A percentile compares a stretch with the other conserved stretches of the same genome.
These are phyloP conservation scores for Hirtodrosophila cameraria DNA, from an alignment of 2,888 invertebrate species.

Conservation along the genomic window DNA sequence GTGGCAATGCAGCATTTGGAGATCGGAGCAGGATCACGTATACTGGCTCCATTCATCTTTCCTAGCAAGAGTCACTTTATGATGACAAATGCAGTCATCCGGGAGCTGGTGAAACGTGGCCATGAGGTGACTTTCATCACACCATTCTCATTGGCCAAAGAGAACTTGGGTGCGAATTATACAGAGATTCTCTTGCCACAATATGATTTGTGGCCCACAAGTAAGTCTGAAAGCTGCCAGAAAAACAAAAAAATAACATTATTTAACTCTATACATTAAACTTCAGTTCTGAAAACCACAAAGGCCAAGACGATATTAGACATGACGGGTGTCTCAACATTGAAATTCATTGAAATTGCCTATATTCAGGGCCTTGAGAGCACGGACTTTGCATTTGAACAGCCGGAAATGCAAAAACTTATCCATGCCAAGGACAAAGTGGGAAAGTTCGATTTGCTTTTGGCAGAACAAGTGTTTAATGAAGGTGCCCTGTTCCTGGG, in stretches of 20 bases:
- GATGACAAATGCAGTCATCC: conserved; percentile 83
- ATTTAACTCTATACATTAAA: background rate
- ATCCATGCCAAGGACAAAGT: conserved; percentile 66
- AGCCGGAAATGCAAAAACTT: conserved; percentile 66
- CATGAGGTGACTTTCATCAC: conserved; percentile 83
- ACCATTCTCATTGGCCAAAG: conserved; percentile 62
- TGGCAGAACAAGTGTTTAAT: conserved; percentile 82
- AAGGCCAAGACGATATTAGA: conserved; percentile 55
- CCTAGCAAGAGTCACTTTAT: conserved; percentile 84
- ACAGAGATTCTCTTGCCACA: conserved; percentile 70
- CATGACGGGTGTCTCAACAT: conserved; percentile 44
- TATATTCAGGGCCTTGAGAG: conserved; percentile 60
- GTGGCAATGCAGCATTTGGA: conserved; percentile 54
- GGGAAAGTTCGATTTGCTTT: conserved; percentile 83
- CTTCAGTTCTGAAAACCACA: conserved; percentile 53
- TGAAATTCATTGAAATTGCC: conserved; percentile 44
- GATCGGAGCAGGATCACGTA: conserved; percentile 69
- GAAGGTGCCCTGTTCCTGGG: conserved; percentile 83
- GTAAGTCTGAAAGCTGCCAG: conserved; percentile 35
- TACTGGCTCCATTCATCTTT: conserved; percentile 84
- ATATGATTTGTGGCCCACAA: conserved; percentile 65
- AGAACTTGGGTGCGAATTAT: conserved; percentile 69
- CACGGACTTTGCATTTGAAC: conserved; percentile 74
- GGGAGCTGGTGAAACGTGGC: conserved; percentile 83
- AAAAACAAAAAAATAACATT: no score